Evolutionary conservation across 2,113 vertebrate species (phyloP), one percentile per base, ranked within the genome.

Genomic region (Chitala chitala): DNA sequence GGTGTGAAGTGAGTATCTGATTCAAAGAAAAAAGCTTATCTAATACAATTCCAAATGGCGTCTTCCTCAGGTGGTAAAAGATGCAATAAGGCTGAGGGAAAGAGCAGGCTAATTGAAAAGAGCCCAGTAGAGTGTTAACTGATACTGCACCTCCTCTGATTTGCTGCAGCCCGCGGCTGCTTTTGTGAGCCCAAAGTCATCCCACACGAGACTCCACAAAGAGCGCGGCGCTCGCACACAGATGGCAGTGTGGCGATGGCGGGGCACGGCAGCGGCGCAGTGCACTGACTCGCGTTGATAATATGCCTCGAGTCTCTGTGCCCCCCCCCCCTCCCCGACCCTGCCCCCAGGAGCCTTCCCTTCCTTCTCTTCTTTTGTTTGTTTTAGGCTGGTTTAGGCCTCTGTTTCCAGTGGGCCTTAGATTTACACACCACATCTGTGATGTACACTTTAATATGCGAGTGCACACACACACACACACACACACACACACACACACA

Each of bases 51-150:
- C 68, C 55, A 70, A 68, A 44, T 42, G 42, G 44, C 22, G 17
- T 64, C 71, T 72, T 79, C 77, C 80, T 83, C 80, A 75, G 78
- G 74, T 79, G 77, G 69, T 69, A 69, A 65, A 53, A 75, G 20
- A 73, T 70, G 63, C 74, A 77, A 77, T 54, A 54, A 71, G 38
- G 55, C 61, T 69, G 71, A 42, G 59, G 68, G 59, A 72, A 80
- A 69, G 48, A 48, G 50, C 71, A 31, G 72, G 76, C 71, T 79
- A 82, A 79, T 82, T 79, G 78, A 82, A 79, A 78, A 79, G 71
- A 76, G 72, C 78, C 74, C 76, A 82, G 78, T 56, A 70, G 75
- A 74, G 78, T 26, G 24, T 66, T 29, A 71, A 73, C 70, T 59
- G 73, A 75, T 75, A 70, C 44, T 24, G 40, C 3, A 22, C 26